Evolutionary conservation across 1,140 invertebrate genomes (phyloP).

Genomic region (Nephila pilipes): DNA sequence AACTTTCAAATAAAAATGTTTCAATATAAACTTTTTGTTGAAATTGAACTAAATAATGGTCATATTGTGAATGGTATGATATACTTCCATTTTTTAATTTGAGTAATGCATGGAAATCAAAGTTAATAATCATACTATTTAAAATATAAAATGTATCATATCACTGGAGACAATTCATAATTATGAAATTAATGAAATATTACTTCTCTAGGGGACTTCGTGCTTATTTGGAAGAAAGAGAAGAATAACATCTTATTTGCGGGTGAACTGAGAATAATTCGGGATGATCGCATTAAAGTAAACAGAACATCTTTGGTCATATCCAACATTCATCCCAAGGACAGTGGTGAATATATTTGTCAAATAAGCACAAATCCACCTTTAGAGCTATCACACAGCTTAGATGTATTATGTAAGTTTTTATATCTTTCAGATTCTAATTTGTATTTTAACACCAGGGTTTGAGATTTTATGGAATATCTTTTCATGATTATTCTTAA

Average conservation of each 20-base stretch:
- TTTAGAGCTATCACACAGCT: slow-evolving; percentile 58
- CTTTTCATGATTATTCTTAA: no score
- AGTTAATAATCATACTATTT: no score
- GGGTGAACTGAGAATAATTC: slow-evolving; percentile 59
- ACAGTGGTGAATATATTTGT: slow-evolving; percentile 70
- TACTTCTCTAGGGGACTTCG: slow-evolving; percentile 64
- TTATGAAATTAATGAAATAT: neutral
- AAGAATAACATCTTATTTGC: slow-evolving; percentile 64
- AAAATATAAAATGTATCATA: no score
- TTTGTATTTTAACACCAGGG: no score
- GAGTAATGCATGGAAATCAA: no score
- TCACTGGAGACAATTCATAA: no score
- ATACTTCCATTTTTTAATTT: no score
- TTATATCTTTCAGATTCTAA: neutral
- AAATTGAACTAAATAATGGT: no score
- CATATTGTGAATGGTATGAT: no score
- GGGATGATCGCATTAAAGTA: slow-evolving; percentile 55
- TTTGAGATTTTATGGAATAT: no score
- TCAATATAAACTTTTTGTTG: no score
- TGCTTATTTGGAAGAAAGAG: slow-evolving; percentile 70
- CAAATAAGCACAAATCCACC: slow-evolving; percentile 74
- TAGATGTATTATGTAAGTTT: slow-evolving; percentile 74
- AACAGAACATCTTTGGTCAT: slow-evolving; percentile 53
- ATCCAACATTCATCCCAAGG: slow-evolving; percentile 56
- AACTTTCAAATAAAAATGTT: no score